A percentile compares a stretch with the other conserved stretches of the same genome.
Evolutionary conservation across 1,140 invertebrate species (phyloP).

Genomic region (Drosophila subpulchrella): DNA sequence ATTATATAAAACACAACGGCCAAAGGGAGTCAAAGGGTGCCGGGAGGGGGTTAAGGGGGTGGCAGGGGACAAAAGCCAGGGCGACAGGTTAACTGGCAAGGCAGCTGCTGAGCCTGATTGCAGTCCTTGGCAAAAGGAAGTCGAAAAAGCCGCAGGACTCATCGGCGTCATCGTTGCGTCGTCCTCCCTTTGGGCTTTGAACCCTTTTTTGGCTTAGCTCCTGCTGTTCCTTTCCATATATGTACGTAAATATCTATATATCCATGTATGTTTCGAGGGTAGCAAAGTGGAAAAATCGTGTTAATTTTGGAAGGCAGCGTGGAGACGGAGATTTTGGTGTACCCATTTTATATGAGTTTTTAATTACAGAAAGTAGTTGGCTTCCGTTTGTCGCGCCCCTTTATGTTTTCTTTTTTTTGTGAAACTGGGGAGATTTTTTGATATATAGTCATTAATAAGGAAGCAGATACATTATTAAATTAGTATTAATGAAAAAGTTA

Average conservation of each 20-base stretch:
- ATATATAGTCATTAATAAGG: conserved; percentile 10
- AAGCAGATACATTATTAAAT: neutral
- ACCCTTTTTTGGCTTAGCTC: conserved; percentile 36
- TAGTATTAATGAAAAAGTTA: conserved; percentile 1
- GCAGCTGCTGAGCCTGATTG: conserved; percentile 48
- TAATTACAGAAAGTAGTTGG: conserved; percentile 82
- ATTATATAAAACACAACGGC: conserved; percentile 78
- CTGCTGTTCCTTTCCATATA: neutral
- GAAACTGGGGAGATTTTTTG: neutral
- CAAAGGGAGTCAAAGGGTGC: conserved; percentile 28
- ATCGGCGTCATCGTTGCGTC: conserved; percentile 40
- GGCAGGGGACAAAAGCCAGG: conserved; percentile 27
- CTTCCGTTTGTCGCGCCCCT: conserved; percentile 32
- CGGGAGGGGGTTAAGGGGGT: conserved; percentile 1
- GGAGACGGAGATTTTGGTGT: conserved; percentile 54
- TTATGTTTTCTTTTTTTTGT: conserved; percentile 1
- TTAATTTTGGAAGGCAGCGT: conserved; percentile 69
- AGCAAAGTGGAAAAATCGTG: conserved; percentile 74
- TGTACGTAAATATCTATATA: neutral
- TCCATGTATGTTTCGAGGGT: conserved; percentile 43
- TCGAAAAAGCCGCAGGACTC: conserved; percentile 58
- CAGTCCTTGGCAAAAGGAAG: conserved; percentile 42
- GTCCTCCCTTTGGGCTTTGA: conserved; percentile 30
- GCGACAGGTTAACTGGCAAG: conserved; percentile 51
- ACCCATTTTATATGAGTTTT: conserved; percentile 82